Evolutionary conservation across 2,113 vertebrate species (phyloP).

Genomic region (Pteronura brasiliensis): DNA sequence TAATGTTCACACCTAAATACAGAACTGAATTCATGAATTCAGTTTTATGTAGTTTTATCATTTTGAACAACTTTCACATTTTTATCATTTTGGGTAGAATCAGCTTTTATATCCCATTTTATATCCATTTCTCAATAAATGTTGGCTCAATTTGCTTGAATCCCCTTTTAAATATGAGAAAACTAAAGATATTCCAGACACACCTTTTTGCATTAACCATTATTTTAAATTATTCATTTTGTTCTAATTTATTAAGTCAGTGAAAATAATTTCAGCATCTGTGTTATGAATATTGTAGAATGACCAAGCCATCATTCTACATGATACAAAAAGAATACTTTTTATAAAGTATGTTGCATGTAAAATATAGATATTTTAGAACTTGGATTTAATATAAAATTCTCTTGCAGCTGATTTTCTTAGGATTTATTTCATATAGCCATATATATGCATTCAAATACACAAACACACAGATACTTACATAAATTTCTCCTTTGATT

Average conservation of each 20-base stretch:
- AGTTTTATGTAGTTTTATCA: neutral
- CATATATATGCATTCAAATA: neutral
- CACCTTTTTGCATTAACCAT: neutral
- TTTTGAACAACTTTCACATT: neutral
- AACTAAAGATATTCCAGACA: neutral
- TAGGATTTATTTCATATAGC: neutral
- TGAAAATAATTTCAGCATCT: neutral
- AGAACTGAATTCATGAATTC: neutral
- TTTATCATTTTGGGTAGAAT: neutral
- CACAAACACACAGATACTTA: neutral
- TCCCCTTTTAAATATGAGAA: neutral
- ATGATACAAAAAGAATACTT: neutral
- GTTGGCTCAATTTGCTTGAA: neutral
- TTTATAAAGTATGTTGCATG: neutral
- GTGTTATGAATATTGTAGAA: neutral
- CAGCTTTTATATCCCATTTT: neutral
- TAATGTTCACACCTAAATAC: neutral
- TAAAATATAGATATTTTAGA: neutral
- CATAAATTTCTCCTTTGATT: neutral
- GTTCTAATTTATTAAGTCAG: neutral
- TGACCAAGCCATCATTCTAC: neutral
- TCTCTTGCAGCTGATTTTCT: neutral
- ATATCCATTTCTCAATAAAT: neutral
- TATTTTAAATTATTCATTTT: neutral
- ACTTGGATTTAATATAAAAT: neutral